phyloP scores from a whole-genome alignment of 2,797 vertebrate species.

The Sebastes steindachneri region DNA sequence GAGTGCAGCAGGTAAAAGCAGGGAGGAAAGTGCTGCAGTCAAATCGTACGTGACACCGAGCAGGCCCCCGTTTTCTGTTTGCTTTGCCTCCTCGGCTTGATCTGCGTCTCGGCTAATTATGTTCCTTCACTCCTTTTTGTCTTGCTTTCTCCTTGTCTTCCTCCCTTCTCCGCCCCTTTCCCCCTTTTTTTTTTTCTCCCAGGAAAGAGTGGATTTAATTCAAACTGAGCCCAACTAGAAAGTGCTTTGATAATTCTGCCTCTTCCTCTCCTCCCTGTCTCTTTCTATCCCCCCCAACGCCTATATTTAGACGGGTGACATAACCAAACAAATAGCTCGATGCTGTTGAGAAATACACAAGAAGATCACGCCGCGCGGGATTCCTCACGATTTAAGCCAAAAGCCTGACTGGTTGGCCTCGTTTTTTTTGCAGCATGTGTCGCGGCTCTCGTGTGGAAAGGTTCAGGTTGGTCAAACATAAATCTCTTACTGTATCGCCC shows the following conservation, averaged over 20 bases:
- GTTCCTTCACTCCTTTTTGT: conserved; percentile 25
- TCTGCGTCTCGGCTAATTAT: conserved; percentile 42
- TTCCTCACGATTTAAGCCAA: conserved; percentile 49
- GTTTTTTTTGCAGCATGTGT: not conserved
- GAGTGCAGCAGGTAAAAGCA: conserved; percentile 19
- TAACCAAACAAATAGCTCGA: conserved; percentile 75
- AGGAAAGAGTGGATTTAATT: conserved; percentile 55
- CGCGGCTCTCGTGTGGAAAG: not conserved
- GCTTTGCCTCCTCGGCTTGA: conserved; percentile 20
- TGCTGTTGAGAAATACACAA: conserved; percentile 62
- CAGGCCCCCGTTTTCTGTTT: conserved; percentile 20
- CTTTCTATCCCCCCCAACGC: conserved; percentile 8
- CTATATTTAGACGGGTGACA: conserved; percentile 75
- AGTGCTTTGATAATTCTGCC: conserved; percentile 45
- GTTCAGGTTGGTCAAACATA: conserved; percentile 36
- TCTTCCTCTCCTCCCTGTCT: conserved; percentile 8
- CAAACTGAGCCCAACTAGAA: conserved; percentile 41
- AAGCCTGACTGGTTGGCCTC: conserved; percentile 30
- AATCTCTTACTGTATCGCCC: conserved; percentile 23
- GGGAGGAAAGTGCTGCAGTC: conserved; percentile 12
- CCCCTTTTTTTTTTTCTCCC: not conserved
- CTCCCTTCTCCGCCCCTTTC: not conserved
- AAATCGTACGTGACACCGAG: conserved; percentile 11
- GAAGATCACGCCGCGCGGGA: conserved; percentile 41
- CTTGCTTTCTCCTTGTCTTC: conserved; percentile 4